Evolutionary conservation across 2,797 vertebrate species (phyloP), one percentile per base, ranked within the genome.

Genomic region (Hozukius guyotensis): DNA sequence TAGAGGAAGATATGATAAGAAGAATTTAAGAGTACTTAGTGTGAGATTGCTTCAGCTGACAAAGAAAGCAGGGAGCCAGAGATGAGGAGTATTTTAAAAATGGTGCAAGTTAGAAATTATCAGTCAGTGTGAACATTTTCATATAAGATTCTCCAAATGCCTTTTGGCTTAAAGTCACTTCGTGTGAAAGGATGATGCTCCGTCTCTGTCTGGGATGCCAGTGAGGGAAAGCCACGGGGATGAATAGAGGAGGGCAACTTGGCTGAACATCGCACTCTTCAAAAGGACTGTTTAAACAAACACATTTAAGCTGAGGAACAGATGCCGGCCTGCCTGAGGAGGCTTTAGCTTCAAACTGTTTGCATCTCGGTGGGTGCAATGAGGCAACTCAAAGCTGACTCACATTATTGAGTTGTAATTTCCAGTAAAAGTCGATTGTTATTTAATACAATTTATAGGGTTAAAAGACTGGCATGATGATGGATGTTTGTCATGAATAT

Each of bases 261-360:
- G 84, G 92, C 89, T 82, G 90, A 88, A 88, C 86, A 84, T 85
- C 8, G 53, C 83, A 56, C 74, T 86, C 75, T 80, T 85, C 72
- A 80, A 83, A 87, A 88, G 78, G 73, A 75, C 83, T 79, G 34
- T 77, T 88, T 83, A 88, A 88, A 88, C 59, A 84, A 89, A 86
- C 88, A 83, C 20, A 27, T 77, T 84, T 67, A 75, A 82, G 82
- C 77, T 57, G 80, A 78, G 68, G 60, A 88, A 82, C 82, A 85
- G 85, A 85, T 13, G 42, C 65, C 65, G 61, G 75, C 29, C 81
- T 27, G 82, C 78, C 70, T 2, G 36, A 80, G 84, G 87, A 85
- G 74, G 59, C 68, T 62, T 78, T 13, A 52, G 52, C 77, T 75
- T 79, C 53, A 65, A 16, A 63, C 46, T 67, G 75, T 67, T 73